Conservation (phyloP, 2,888 invertebrate genomes). For the Clivina fossor region DNA sequence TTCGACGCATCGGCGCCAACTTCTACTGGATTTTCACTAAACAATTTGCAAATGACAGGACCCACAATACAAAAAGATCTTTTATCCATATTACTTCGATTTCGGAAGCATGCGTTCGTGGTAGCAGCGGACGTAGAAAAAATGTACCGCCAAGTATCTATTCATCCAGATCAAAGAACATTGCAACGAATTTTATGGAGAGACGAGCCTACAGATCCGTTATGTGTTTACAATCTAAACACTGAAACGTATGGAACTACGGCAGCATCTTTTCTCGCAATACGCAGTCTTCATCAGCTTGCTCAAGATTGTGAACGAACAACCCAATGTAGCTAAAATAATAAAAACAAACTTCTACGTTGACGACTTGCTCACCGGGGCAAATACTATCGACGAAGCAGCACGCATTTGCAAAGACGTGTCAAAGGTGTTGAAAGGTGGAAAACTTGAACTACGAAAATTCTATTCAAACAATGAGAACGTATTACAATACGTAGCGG, state of each 20-base stretch:
- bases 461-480: conserved; percentile 23
- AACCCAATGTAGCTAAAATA: conserved; percentile 29
- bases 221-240: conserved; percentile 32
- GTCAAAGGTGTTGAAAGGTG: conserved; percentile 10
- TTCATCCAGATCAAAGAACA: conserved; percentile 37
- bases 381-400: not conserved
- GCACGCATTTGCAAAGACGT: conserved; percentile 7
- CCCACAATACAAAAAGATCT: conserved; percentile 40
- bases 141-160: conserved; percentile 42
- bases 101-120: conserved; percentile 39
- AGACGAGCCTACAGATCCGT: conserved; percentile 13
- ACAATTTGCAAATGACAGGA: conserved; percentile 40
- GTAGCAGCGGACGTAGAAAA: conserved; percentile 41
- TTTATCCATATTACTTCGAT: conserved; percentile 39
- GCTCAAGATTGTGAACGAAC: conserved; percentile 26
- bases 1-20: too few species aligned
- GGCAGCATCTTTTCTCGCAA: conserved; percentile 37
- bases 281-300: conserved; percentile 32
- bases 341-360: conserved; percentile 16
- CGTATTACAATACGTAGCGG: conserved; percentile 10
- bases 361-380: conserved; percentile 19
- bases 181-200: conserved; percentile 39
- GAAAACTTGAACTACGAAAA: conserved; percentile 24
- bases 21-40: conserved; percentile 36
- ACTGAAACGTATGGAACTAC: conserved; percentile 38